Evolutionary conservation across 1,140 invertebrate species (phyloP).

Genomic region (Euwallacea fornicatus): DNA sequence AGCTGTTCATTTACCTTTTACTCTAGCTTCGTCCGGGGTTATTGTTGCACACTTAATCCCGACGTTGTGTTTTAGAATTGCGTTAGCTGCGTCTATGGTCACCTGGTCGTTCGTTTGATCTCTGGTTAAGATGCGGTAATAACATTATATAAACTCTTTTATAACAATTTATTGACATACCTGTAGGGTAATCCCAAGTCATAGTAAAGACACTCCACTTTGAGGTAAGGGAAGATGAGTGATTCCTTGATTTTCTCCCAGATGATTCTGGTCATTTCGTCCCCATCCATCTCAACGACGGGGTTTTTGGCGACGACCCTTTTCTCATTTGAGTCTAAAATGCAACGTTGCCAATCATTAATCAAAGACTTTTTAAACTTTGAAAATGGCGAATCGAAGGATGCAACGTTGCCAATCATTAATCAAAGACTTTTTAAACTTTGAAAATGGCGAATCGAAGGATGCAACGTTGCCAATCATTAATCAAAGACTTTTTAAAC

Average conservation of each 20-base stretch:
- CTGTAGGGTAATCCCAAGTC: constrained; percentile 80
- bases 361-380: neutral
- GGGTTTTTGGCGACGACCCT: constrained; percentile 70
- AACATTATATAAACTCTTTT: neutral
- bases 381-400: too few species aligned
- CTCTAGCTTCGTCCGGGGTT: constrained; percentile 86
- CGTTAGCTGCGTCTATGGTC: constrained; percentile 83
- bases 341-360: neutral
- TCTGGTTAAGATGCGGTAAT: constrained; percentile 49
- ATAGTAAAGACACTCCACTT: constrained; percentile 81
- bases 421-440: neutral
- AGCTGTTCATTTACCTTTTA: constrained; percentile 66
- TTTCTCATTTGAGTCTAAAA: constrained; percentile 60
- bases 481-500: neutral
- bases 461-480: constrained; percentile 19
- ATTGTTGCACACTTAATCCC: constrained; percentile 93
- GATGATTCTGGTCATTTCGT: constrained; percentile 90
- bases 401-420: neutral
- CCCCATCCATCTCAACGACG: constrained; percentile 89
- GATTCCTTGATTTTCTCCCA: constrained; percentile 89
- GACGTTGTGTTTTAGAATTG: constrained; percentile 87
- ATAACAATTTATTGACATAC: constrained; percentile 28
- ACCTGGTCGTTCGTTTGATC: constrained; percentile 87
- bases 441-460: too few species aligned
- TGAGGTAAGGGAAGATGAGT: constrained; percentile 85